Evolutionary conservation across 2,888 invertebrate genomes (phyloP).

Genomic region (Ophonus ardosiacus): DNA sequence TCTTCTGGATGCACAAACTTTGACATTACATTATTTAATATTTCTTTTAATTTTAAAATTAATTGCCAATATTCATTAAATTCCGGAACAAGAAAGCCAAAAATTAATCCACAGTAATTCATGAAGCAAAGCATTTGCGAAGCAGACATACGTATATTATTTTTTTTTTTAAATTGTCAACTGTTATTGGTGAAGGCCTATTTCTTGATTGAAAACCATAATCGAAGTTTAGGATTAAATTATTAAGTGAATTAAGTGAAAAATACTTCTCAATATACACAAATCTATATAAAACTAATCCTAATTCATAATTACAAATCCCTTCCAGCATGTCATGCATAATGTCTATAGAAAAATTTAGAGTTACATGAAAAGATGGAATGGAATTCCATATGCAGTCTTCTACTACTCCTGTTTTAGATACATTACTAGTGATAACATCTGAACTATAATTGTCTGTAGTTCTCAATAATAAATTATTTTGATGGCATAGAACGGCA

Average conservation of each 20-base stretch:
- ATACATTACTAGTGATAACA: neutral
- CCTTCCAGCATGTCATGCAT: slow-evolving; percentile 39
- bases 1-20: neutral
- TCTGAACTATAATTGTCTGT: slow-evolving; percentile 19
- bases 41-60: neutral
- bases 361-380: slow-evolving; percentile 33
- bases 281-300: slow-evolving; percentile 32
- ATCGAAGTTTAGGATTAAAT: neutral
- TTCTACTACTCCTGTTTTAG: slow-evolving; percentile 50
- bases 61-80: neutral
- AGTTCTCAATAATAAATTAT: slow-evolving; percentile 40
- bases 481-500: neutral
- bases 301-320: slow-evolving; percentile 19
- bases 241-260: neutral
- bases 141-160: neutral
- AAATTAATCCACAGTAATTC: neutral
- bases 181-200: neutral
- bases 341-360: slow-evolving; percentile 31
- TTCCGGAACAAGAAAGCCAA: neutral
- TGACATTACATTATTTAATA: neutral
- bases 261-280: neutral
- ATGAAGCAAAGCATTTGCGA: neutral
- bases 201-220: neutral
- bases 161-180: neutral
- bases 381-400: slow-evolving; percentile 43